Percentiles rank a stretch among this genome's conserved stretches.
phyloP scores from a whole-genome alignment of 2,888 invertebrate genomes.

The Eurois occulta region DNA sequence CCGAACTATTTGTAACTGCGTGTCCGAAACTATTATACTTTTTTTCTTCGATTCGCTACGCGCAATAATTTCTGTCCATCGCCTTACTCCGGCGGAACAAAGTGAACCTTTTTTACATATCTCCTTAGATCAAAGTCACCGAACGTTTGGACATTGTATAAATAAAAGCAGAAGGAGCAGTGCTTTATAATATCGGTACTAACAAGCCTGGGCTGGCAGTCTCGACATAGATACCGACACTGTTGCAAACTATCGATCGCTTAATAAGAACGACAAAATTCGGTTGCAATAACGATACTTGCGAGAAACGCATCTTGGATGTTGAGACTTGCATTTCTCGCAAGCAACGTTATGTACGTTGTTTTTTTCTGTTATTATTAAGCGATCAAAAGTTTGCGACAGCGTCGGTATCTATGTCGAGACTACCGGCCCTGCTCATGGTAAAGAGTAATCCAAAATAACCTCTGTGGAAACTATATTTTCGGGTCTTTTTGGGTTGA shows the following conservation, averaged over 20 bases:
- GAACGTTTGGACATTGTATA: slow-evolving; percentile 5
- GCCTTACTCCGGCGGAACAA: slow-evolving; percentile 67
- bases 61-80: slow-evolving; percentile 72
- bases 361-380: too few species aligned
- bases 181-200: neutral
- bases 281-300: too few species aligned
- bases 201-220: too few species aligned
- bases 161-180: slow-evolving; percentile 14
- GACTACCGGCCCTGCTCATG: too few species aligned
- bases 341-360: too few species aligned
- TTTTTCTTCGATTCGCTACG: slow-evolving; percentile 72
- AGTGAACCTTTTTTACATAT: slow-evolving; percentile 57
- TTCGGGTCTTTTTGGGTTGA: neutral
- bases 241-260: too few species aligned
- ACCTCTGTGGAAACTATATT: neutral
- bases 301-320: too few species aligned
- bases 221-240: too few species aligned
- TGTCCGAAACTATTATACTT: slow-evolving; percentile 63
- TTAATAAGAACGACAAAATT: too few species aligned
- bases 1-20: slow-evolving; percentile 49
- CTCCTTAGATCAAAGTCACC: slow-evolving; percentile 57
- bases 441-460: neutral
- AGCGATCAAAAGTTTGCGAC: too few species aligned
- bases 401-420: too few species aligned
- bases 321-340: too few species aligned